Conservation (phyloP, 2,888 invertebrate species). For the Adela reaumurella region DNA sequence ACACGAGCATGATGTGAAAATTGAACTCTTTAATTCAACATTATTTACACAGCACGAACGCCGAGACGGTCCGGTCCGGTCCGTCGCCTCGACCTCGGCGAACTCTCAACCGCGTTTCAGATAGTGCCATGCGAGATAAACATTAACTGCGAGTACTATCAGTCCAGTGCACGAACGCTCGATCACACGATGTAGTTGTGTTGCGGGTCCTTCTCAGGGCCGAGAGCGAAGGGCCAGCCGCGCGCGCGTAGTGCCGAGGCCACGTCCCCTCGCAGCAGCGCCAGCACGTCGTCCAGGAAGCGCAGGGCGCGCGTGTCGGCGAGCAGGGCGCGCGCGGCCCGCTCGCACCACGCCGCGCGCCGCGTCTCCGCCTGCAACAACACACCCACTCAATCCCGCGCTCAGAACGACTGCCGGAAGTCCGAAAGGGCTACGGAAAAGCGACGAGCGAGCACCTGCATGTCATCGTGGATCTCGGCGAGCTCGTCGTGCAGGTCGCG, state of each 20-base stretch:
- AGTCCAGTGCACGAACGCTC: background rate
- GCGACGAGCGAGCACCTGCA: constrained; percentile 52
- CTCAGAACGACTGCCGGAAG: background rate
- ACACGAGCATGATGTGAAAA: background rate
- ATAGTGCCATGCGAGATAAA: too few relatives aligned
- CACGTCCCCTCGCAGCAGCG: constrained; percentile 48
- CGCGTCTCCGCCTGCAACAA: constrained; percentile 26
- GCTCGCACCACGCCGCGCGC: constrained; percentile 39
- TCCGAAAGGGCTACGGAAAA: constrained; percentile 10
- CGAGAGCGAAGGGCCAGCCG: constrained; percentile 41
- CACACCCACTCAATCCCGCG: background rate
- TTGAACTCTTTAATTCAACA: background rate
- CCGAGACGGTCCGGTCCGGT: background rate
- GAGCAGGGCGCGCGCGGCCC: constrained; percentile 38
- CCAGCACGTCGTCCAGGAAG: constrained; percentile 54
- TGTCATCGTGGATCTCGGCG: constrained; percentile 45
- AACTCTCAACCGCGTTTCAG: too few relatives aligned
- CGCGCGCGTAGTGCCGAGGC: constrained; percentile 27
- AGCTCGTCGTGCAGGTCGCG: constrained; percentile 42
- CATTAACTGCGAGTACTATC: too few relatives aligned
- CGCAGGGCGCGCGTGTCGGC: constrained; percentile 46
- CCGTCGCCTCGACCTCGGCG: too few relatives aligned
- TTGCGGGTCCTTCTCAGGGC: constrained; percentile 22
- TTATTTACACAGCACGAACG: background rate
- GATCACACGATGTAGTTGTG: constrained; percentile 39